Percentiles rank a stretch among this genome's conserved stretches.
These are phyloP conservation scores for Cabera pusaria DNA, from an alignment of 2,888 invertebrate species.

Conservation along the genomic window DNA sequence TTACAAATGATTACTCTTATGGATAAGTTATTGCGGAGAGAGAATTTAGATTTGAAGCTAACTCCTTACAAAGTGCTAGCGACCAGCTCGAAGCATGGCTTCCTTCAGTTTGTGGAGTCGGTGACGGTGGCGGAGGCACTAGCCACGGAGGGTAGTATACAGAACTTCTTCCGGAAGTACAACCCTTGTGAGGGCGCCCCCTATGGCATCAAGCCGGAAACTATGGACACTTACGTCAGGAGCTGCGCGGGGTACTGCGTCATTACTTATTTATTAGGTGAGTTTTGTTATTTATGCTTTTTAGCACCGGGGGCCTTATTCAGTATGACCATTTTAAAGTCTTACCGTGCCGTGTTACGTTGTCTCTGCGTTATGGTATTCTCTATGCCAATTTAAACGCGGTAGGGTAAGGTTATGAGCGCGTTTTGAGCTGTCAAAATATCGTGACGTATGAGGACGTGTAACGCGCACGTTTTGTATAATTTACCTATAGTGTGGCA, in stretches of 20 bases:
- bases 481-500: no score
- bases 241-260: slow-evolving; percentile 99
- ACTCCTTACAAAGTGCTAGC: slow-evolving; percentile 97
- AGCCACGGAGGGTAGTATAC: slow-evolving; percentile 93
- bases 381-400: no score
- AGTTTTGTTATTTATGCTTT: slow-evolving; percentile 29
- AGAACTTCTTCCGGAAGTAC: slow-evolving; percentile 95
- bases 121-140: slow-evolving; percentile 96
- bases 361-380: no score
- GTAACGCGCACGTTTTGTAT: no score
- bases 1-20: slow-evolving; percentile 99
- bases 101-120: slow-evolving; percentile 97
- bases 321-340: no score
- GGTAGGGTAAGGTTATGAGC: no score
- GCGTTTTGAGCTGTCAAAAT: no score
- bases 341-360: no score
- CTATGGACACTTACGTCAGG: slow-evolving; percentile 98
- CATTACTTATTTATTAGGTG: slow-evolving; percentile 95
- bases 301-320: no score
- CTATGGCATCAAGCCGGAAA: slow-evolving; percentile 95
- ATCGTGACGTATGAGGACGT: no score
- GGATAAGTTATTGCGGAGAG: slow-evolving; percentile 96
- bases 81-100: slow-evolving; percentile 97
- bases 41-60: slow-evolving; percentile 97
- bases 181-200: slow-evolving; percentile 94